Base-by-base conservation (phyloP, 2,888 invertebrate genomes). In the Endotricha flammealis region DNA sequence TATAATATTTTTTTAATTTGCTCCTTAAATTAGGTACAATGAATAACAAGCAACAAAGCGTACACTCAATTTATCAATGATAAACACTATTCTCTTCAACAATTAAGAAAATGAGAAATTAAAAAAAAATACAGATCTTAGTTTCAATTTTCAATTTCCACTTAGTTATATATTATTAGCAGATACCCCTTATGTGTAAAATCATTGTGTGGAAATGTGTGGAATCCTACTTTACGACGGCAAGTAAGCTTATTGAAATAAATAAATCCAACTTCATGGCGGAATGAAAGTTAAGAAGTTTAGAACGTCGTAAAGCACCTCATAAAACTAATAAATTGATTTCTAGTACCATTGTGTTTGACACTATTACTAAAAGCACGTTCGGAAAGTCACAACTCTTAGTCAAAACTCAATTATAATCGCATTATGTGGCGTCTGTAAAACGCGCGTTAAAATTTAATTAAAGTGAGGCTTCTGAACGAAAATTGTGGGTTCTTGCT, bases 401-500 rank as follows among this genome's bases (percentile, higher is more conserved):
- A 64, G 64, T 67, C 64, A 63, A 67, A 68, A 70, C 57, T 62
- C 64, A 73, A 76, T 75, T 68, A 74, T 68, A 69, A 69, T 68
- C 69, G 59, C 64, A 76, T 78, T 72, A 77, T 53, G 53, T 57
- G 64, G 67, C 63, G 64, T 72, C 62, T 51, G 64, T 62, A 72
- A 76, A 75, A 66, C 71, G 70, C 72, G 74, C 74, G 75, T 74
- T 71, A 74, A 35, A 77, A 78, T 77, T 74, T 69, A 79, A 77
- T 78, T 72, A 74, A 64, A 65, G 60, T 54, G 58, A 60, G 58
- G 72, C 77, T 77, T 66, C 75, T 63, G 72, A 64, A 67, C 53
- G 53, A 53, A 57, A 66, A 60, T 59, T 53, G 53, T 54, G 37
- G 52, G 57, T 49, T 52, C 51, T 52, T 50, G 42, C 41, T 46